These are phyloP conservation scores for Hestina assimilis DNA, from an alignment of 1,140 invertebrate genomes.

Conservation along the genomic window DNA sequence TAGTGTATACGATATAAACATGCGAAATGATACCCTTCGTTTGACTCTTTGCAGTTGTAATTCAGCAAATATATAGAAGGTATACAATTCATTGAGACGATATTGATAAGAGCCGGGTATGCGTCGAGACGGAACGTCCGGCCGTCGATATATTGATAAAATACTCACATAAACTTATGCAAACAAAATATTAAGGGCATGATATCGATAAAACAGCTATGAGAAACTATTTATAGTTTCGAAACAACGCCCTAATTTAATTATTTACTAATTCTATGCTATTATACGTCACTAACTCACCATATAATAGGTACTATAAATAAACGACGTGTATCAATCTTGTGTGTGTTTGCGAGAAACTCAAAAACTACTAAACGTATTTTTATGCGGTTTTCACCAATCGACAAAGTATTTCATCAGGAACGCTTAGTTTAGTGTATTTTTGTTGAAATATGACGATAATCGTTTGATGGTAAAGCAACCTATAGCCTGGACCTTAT, in stretches of 20 bases:
- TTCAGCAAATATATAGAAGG: conserved; percentile 14
- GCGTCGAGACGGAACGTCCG: conserved; percentile 54
- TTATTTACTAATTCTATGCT: too few species aligned
- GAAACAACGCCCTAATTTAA: not conserved
- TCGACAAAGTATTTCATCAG: too few species aligned
- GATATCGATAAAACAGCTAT: conserved; percentile 43
- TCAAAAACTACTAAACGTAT: too few species aligned
- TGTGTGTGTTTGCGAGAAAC: too few species aligned
- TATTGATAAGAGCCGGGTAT: conserved; percentile 54
- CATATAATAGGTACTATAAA: not conserved
- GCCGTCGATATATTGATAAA: conserved; percentile 56
- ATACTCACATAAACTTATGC: conserved; percentile 35
- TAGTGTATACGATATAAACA: conserved; percentile 31
- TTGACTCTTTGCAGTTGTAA: not conserved
- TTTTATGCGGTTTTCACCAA: too few species aligned
- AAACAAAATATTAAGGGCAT: conserved; percentile 50
- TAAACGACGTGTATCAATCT: too few species aligned
- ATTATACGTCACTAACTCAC: not conserved
- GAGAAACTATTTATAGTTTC: conserved; percentile 13
- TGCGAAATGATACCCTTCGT: conserved; percentile 17
- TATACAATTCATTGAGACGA: conserved; percentile 17
- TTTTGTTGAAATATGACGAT: too few species aligned
- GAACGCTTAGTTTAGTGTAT: too few species aligned
- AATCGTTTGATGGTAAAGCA: too few species aligned
- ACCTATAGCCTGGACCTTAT: too few species aligned